Evolutionary conservation across 2,797 vertebrate genomes (phyloP), one percentile per base, ranked within the genome.

Genomic region (Microhierax caerulescens): DNA sequence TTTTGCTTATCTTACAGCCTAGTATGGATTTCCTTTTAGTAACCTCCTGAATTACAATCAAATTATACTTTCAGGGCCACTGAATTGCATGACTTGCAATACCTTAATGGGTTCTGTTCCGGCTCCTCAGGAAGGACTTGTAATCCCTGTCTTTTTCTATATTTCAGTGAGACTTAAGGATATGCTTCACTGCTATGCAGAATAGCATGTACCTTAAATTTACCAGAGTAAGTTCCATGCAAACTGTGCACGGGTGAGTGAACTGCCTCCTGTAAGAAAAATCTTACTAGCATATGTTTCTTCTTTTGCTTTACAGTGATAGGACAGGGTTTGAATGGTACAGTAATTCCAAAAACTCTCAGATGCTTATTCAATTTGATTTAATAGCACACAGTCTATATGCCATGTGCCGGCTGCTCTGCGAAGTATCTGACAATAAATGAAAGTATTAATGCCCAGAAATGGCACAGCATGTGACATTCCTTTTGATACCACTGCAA

Each of bases 1-100:
- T 76, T 80, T 39, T 21, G 7, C 95, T 97, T 97, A 97, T 95
- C 95, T 91, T 59, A 32, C 70, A 93, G 89, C 76, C 85, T 64
- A 48, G 37, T 91, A 96, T 95, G 85, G 90, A 93, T 97, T 97
- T 96, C 95, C 95, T 96, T 88, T 95, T 96, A 96, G 93, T 9
- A 94, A 88, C 84, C 93, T 96, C 83, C 91, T 88, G 91, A 97
- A 94, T 95, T 90, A 95, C 95, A 95, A 92, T 90, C 91, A 95
- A 90, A 94, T 95, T 97, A 95, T 61, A 30, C 85, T 97, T 94
- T 10, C 61, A 91, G 82, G 81, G 91, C 88, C 84, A 63, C 17
- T 81, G 92, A 92, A 89, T 9, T 91, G 95, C 94, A 67, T 47
- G 68, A 54, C 72, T 95, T 95, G 95, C 91, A 96, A 90, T 93